phyloP scores from a whole-genome alignment of 2,113 vertebrate species.

The Gulo gulo region DNA sequence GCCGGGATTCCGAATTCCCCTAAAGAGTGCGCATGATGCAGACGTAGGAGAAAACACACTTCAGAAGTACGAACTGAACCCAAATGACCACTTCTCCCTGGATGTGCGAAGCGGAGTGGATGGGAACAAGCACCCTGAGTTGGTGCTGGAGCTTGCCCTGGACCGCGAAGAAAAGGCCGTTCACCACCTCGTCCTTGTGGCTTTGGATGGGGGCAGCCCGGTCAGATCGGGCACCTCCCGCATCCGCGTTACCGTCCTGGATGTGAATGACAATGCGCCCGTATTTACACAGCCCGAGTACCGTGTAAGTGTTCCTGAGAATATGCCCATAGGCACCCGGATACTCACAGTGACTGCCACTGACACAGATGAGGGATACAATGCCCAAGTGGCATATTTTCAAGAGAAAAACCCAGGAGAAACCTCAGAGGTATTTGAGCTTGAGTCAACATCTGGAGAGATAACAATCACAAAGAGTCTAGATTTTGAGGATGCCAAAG shows the following conservation, averaged over 20 bases:
- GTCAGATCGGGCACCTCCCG: constrained; percentile 61
- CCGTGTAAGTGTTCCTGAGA: constrained; percentile 77
- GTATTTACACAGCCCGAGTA: constrained; percentile 71
- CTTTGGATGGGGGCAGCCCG: constrained; percentile 73
- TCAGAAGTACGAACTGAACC: constrained; percentile 80
- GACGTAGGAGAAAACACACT: constrained; percentile 84
- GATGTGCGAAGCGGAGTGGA: constrained; percentile 62
- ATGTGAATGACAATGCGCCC: constrained; percentile 77
- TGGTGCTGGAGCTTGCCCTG: constrained; percentile 77
- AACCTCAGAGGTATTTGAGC: constrained; percentile 76
- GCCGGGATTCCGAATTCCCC: constrained; percentile 77
- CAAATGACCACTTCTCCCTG: constrained; percentile 83
- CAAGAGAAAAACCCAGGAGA: constrained; percentile 74
- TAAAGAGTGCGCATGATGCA: constrained; percentile 79
- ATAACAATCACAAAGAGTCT: constrained; percentile 76
- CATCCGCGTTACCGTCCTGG: constrained; percentile 72
- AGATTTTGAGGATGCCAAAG: constrained; percentile 82
- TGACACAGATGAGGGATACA: constrained; percentile 85
- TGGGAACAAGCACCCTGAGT: constrained; percentile 75
- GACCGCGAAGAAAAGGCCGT: constrained; percentile 76
- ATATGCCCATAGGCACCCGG: constrained; percentile 66
- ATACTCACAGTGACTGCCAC: constrained; percentile 82
- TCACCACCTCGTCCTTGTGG: constrained; percentile 71
- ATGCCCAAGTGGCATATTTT: constrained; percentile 83
- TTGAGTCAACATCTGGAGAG: constrained; percentile 80